These are phyloP conservation scores for Tetramorium alpestre DNA, from an alignment of 1,140 invertebrate species.

Conservation along the genomic window DNA sequence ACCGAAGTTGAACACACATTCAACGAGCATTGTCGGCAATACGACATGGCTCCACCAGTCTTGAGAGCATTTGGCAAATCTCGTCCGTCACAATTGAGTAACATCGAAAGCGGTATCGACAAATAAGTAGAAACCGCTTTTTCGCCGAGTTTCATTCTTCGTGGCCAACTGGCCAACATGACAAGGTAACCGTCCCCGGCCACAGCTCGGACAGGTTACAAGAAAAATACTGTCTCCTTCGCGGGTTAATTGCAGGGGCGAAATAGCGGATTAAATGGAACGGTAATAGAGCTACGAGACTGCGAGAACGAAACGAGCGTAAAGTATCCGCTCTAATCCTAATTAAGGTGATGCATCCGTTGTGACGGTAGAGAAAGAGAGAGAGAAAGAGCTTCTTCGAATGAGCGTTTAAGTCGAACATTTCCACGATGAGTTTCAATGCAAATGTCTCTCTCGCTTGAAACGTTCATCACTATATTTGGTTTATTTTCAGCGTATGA, in stretches of 20 bases:
- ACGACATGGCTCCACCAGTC: not conserved
- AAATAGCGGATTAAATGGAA: conserved; percentile 40
- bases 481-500: not conserved
- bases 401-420: not conserved
- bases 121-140: conserved; percentile 45
- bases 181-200: not conserved
- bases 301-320: not conserved
- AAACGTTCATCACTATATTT: not conserved
- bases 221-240: conserved; percentile 15
- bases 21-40: not conserved
- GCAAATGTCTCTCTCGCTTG: not conserved
- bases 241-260: conserved; percentile 12
- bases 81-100: conserved; percentile 11
- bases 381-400: conserved; percentile 22
- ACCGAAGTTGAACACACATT: too few species aligned
- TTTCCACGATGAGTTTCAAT: not conserved
- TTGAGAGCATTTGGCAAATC: not conserved
- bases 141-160: conserved; percentile 16
- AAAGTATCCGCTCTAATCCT: conserved; percentile 22
- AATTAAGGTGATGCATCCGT: conserved; percentile 53
- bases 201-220: not conserved
- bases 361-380: not conserved
- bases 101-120: conserved; percentile 48
- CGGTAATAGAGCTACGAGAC: conserved; percentile 8
- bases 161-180: not conserved